Base-by-base conservation (phyloP, 2,888 invertebrate species). In the Chorisops tibialis region DNA sequence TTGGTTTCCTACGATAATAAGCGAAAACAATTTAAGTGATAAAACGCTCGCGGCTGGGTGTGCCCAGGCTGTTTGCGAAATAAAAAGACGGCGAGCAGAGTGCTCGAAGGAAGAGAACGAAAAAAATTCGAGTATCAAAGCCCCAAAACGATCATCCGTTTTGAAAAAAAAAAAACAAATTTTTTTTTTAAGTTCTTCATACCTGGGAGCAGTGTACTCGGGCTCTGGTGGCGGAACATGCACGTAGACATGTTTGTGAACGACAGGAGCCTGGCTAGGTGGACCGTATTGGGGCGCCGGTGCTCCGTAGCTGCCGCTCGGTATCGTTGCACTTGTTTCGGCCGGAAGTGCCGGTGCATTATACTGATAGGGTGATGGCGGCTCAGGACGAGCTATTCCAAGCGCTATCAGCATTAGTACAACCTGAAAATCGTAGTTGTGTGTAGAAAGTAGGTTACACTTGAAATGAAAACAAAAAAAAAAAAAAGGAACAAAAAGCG, bases 201-300 rank as follows among this genome's bases (percentile, higher is more conserved):
- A 85, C 73, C 83, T 87, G 18, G 88, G 85, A 18, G 85, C 83
- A 38, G 84, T 85, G 72, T 87, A 83, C 71, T 91, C 91, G 30
- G 87, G 88, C 77, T 93, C 92, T 71, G 92, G 91, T 61, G 92
- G 93, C 51, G 93, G 92, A 16, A 93, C 91, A 77, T 93, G 93
- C 16, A 93, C 92, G 79, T 93, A 93, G 12, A 93, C 92, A 75
- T 93, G 93, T 74, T 93, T 93, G 79, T 93, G 93, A 56, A 93
- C 85, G 41, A 90, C 87, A 60, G 91, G 88, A 63, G 86, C 86
- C 71, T 86, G 87, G 65, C 82, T 81, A 1, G 89, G 89, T 6
- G 87, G 83, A 16, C 88, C 89, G 70, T 89, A 89, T 2, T 85
- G 83, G 1, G 82, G 78, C 2, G 86, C 87, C 7, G 85, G 85